Evolutionary conservation across 1,140 invertebrate genomes (phyloP), one percentile per base, ranked within the genome.

Genomic region (Sitodiplosis mosellana): DNA sequence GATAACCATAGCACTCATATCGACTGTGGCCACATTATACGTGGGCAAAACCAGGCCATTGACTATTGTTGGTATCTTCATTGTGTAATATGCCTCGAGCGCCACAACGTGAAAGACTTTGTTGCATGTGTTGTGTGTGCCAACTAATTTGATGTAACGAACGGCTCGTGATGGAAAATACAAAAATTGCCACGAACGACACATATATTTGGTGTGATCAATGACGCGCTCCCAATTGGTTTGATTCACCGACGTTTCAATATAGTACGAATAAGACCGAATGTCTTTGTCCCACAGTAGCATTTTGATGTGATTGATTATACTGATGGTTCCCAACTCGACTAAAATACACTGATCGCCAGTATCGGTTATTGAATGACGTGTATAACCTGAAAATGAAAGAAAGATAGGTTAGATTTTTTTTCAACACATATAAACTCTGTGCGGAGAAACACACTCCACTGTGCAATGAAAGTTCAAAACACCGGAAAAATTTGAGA

Each of bases 221-320:
- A 95, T 76, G 27, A 98, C 81, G 49, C 81, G 75, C 47, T 87
- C 76, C 91, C 94, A 99, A 64, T 95, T 85, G 65, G 87, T 85
- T 64, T 89, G 81, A 74, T 98, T 88, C 69, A 95, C 87, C 1
- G 90, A 96, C 11, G 95, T 85, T 66, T 98, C 92, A 50, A 99
- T 80, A 59, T 81, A 96, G 66, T 98, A 99, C 0, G 90, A 93
- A 70, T 97, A 97, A 2, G 90, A 91, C 50, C 91, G 80, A 58
- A 79, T 74, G 67, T 97, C 93, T 55, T 80, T 72, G 69, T 98
- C 93, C 92, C 92, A 97, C 1, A 98, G 69, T 43, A 96, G 69
- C 74, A 98, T 78, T 54, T 80, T 78, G 42, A 97, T 77, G 58
- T 93, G 83, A 72, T 98, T 98, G 52, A 98, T 78, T 58, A 97